Base-by-base conservation (phyloP, 2,888 invertebrate species). In the Conus canariensis region DNA sequence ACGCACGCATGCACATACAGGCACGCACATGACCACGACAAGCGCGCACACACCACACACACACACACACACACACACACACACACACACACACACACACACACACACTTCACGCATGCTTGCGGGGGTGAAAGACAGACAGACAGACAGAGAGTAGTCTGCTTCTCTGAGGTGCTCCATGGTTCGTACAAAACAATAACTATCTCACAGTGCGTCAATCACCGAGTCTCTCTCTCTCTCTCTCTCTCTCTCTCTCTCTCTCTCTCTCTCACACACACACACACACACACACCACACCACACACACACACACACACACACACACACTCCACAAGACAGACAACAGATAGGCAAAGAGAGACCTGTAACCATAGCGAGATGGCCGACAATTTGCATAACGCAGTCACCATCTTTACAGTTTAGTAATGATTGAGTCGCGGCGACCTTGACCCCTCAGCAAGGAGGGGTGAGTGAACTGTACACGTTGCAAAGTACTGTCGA, bases 51-150 rank as follows among this genome's bases (percentile, higher is more conserved):
- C n/a, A 5, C 70, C 70, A 14, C 70, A 22, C 70, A 70, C 70
- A 70, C 70, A 70, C 70, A 22, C 70, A 70, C 70, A 82, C 82
- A 82, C 82, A 58, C 82, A 82, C 82, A 58, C 82, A 82, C 82
- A 30, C 82, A 82, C 82, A 82, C 82, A 30, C 82, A 82, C 82
- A 58, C 82, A 82, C 82, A 58, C 56, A 82, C 82, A 30, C 82
- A 82, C 82, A 82, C 82, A 30, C 82, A 82, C 82, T 8, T 6
- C 82, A 25, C 82, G 19, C 82, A 82, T 6, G 25, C 58, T 16
- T 7, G 19, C 80, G 4, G 45, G 45, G 45, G 45, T 1, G 45
- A 45, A 3, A 45, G 45, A 45, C 3, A 45, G 45, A 45, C 4
- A 3, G 45, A 45, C 45, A 45, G 45, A 45, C 45, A 45, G 45